phyloP scores from a whole-genome alignment of 2,888 invertebrate genomes.

The Anthrax anthrax region DNA sequence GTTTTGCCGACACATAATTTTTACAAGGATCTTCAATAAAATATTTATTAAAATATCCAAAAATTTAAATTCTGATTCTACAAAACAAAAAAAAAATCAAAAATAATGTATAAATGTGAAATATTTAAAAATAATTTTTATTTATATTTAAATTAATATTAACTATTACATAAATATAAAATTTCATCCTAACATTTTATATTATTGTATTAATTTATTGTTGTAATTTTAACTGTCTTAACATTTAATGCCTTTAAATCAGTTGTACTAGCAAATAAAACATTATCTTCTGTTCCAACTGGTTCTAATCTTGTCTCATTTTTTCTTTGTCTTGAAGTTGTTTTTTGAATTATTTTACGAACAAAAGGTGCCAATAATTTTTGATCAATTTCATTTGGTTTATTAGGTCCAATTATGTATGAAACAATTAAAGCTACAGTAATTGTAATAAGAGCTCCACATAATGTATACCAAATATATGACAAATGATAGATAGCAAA shows the following conservation, averaged over 20 bases:
- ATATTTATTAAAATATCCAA: no score
- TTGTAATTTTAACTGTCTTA: neutral
- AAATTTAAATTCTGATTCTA: no score
- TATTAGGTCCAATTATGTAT: constrained; percentile 37
- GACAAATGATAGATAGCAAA: constrained; percentile 51
- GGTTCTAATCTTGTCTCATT: constrained; percentile 9
- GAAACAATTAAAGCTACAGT: constrained; percentile 40
- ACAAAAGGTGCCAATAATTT: constrained; percentile 56
- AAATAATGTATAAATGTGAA: no score
- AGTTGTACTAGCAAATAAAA: constrained; percentile 6
- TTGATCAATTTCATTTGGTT: constrained; percentile 41
- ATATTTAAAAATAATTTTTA: no score
- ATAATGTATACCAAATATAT: constrained; percentile 62
- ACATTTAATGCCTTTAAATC: constrained; percentile 8
- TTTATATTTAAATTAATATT: no score
- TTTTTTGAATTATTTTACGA: constrained; percentile 37
- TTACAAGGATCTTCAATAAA: no score
- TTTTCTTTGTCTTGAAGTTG: neutral
- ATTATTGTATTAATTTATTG: neutral
- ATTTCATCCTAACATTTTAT: no score
- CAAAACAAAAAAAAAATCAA: no score
- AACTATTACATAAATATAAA: no score
- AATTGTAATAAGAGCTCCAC: constrained; percentile 43
- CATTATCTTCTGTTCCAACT: constrained; percentile 11
- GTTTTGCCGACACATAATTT: no score